Conservation (phyloP, 1,140 invertebrate species). For the Platyura marginata region DNA sequence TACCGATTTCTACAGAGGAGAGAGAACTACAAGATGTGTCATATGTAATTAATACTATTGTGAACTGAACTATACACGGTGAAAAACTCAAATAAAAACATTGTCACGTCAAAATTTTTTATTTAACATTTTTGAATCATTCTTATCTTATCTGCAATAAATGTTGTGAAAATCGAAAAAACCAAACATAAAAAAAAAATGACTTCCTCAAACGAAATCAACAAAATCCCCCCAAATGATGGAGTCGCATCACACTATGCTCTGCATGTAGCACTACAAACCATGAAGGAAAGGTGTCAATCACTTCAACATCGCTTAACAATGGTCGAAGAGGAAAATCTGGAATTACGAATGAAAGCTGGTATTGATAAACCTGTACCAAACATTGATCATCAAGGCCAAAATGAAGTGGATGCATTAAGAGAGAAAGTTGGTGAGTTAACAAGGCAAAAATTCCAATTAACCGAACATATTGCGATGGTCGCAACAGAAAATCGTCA, state of each 20-base stretch:
- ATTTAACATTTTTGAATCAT: too few species aligned
- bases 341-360: slow-evolving; percentile 33
- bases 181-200: too few species aligned
- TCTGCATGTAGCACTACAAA: slow-evolving; percentile 53
- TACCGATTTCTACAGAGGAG: too few species aligned
- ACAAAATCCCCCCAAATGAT: background rate
- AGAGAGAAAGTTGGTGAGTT: slow-evolving; percentile 42
- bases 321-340: slow-evolving; percentile 53
- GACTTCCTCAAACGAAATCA: background rate
- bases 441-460: slow-evolving; percentile 50
- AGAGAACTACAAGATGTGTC: too few species aligned
- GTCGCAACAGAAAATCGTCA: slow-evolving; percentile 60
- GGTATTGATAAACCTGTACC: slow-evolving; percentile 7
- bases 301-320: slow-evolving; percentile 46
- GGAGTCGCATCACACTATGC: slow-evolving; percentile 25
- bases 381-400: slow-evolving; percentile 10
- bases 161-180: too few species aligned
- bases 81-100: too few species aligned
- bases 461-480: slow-evolving; percentile 56
- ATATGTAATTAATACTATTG: too few species aligned
- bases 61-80: too few species aligned
- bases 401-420: slow-evolving; percentile 27
- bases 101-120: too few species aligned
- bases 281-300: slow-evolving; percentile 59
- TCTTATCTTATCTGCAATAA: too few species aligned